Percentiles rank a stretch among this genome's conserved stretches.
Evolutionary conservation across 1,140 invertebrate species (phyloP).

Genomic region (Hylaeus anthracinus): DNA sequence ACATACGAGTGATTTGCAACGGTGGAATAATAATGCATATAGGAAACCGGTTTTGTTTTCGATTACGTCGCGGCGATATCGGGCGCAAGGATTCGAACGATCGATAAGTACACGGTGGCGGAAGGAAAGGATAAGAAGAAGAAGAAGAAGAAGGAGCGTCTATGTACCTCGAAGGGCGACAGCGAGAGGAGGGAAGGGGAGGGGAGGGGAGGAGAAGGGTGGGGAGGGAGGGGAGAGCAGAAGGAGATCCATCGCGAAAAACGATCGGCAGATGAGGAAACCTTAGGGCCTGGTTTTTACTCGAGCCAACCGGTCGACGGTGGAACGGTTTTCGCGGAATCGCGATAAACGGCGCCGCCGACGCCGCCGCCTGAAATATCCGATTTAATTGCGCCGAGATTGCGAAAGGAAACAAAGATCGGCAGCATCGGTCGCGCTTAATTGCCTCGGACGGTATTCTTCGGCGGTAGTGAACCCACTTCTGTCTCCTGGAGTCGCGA

Average conservation of each 20-base stretch:
- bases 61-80: constrained; percentile 53
- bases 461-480: not conserved
- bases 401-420: constrained; percentile 75
- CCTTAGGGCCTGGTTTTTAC: constrained; percentile 62
- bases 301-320: constrained; percentile 47
- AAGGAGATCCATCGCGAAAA: constrained; percentile 47
- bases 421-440: constrained; percentile 56
- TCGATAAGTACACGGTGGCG: constrained; percentile 40
- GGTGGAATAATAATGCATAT: constrained; percentile 50
- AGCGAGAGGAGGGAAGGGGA: too few relatives aligned
- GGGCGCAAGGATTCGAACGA: constrained; percentile 48
- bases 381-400: constrained; percentile 78
- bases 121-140: constrained; percentile 27
- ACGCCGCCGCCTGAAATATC: constrained; percentile 73
- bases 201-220: not conserved
- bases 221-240: not conserved
- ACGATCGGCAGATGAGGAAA: constrained; percentile 53
- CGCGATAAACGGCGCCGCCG: constrained; percentile 69
- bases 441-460: constrained; percentile 42
- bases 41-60: constrained; percentile 61
- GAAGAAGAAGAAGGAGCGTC: not conserved
- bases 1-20: constrained; percentile 50
- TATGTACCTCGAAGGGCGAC: too few relatives aligned
- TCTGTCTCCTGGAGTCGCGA: constrained; percentile 26
- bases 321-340: constrained; percentile 63